These are phyloP conservation scores for Bubo blakistoni DNA, from an alignment of 2,113 vertebrate genomes.

Conservation along the genomic window DNA sequence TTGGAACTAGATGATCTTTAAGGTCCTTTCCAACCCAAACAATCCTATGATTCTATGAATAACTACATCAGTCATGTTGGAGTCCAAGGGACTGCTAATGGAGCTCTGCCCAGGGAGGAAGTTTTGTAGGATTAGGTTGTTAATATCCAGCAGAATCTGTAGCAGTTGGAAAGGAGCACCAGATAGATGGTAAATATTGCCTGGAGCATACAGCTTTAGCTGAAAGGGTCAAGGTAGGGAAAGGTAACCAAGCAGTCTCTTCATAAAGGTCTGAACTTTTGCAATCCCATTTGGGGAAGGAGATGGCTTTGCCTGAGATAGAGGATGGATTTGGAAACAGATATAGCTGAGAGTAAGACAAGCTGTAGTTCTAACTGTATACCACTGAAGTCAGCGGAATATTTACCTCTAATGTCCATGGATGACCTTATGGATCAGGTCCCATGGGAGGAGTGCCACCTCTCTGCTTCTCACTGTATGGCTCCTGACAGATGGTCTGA, in stretches of 20 bases:
- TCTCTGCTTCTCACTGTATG: neutral
- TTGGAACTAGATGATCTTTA: neutral
- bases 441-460: neutral
- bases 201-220: neutral
- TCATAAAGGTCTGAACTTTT: neutral
- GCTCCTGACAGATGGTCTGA: neutral
- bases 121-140: neutral
- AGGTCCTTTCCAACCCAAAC: neutral
- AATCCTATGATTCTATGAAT: neutral
- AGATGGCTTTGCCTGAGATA: neutral
- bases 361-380: neutral
- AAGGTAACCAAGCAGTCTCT: neutral
- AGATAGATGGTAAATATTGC: neutral
- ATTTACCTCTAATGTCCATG: neutral
- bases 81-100: neutral
- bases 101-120: neutral
- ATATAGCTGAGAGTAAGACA: neutral
- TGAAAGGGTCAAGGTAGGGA: neutral
- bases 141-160: neutral
- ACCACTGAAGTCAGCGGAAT: neutral
- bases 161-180: neutral
- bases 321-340: neutral
- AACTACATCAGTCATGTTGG: neutral
- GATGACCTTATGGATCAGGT: neutral
- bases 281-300: neutral